Percentiles rank a stretch among this genome's conserved stretches.
These are phyloP conservation scores for Heliothis virescens DNA, from an alignment of 1,140 invertebrate species.

Conservation along the genomic window DNA sequence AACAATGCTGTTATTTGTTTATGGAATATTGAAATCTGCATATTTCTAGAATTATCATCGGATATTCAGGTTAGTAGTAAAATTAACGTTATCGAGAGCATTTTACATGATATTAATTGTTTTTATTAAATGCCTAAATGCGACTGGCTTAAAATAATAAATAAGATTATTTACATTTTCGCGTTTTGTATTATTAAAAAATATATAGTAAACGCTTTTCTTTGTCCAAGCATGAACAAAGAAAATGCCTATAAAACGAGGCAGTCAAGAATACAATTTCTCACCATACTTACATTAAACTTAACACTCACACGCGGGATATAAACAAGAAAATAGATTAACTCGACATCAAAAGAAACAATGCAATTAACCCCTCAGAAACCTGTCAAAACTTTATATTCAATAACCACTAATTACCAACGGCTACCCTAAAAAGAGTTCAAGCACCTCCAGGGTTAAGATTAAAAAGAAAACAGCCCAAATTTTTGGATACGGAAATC, in stretches of 20 bases:
- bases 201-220: too few species aligned
- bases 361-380: slow-evolving; percentile 44
- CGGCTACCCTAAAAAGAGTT: slow-evolving; percentile 62
- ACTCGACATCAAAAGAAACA: slow-evolving; percentile 29
- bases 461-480: slow-evolving; percentile 56
- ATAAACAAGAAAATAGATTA: slow-evolving; percentile 47
- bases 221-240: too few species aligned
- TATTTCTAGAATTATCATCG: too few species aligned
- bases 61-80: too few species aligned
- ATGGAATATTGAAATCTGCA: too few species aligned
- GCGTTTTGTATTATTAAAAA: too few species aligned
- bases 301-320: slow-evolving; percentile 6
- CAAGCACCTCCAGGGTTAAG: slow-evolving; percentile 62
- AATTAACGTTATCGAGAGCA: too few species aligned
- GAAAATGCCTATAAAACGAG: neutral
- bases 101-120: too few species aligned
- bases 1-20: too few species aligned
- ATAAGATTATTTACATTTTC: too few species aligned
- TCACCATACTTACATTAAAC: neutral
- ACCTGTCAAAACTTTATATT: slow-evolving; percentile 56
- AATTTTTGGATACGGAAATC: slow-evolving; percentile 63
- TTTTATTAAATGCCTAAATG: too few species aligned
- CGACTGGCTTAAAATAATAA: too few species aligned
- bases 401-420: slow-evolving; percentile 65
- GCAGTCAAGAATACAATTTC: neutral